Evolutionary conservation across 2,113 vertebrate species (phyloP).

Genomic region (Asarcornis scutulata): DNA sequence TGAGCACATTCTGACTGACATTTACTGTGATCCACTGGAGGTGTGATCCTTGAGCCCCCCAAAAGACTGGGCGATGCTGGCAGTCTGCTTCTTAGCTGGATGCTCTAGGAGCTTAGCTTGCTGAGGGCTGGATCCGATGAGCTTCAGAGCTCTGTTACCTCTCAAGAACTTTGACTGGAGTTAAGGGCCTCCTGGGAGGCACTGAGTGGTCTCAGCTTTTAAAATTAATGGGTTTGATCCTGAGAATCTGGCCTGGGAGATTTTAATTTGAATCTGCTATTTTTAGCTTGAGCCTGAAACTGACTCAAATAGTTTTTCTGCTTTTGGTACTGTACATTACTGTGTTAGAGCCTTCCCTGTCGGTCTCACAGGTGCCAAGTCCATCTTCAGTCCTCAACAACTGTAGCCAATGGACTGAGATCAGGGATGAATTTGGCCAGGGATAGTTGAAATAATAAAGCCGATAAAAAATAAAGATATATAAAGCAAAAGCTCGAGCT

Average conservation of each 20-base stretch:
- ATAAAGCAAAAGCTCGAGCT: neutral
- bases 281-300: constrained; percentile 30
- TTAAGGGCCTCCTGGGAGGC: neutral
- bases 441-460: neutral
- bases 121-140: neutral
- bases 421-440: neutral
- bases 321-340: neutral
- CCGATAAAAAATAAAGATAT: neutral
- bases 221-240: neutral
- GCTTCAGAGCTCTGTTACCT: neutral
- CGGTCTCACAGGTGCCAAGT: neutral
- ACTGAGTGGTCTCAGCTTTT: neutral
- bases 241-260: neutral
- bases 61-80: neutral
- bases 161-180: neutral
- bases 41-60: neutral
- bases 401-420: neutral
- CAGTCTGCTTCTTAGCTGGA: neutral
- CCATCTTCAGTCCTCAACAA: neutral
- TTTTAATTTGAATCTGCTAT: neutral
- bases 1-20: neutral
- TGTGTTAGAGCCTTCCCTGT: neutral
- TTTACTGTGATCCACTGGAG: neutral
- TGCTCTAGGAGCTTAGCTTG: neutral
- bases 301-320: neutral